Conservation (phyloP, 2,888 invertebrate genomes). For the Hyposoter didymator region DNA sequence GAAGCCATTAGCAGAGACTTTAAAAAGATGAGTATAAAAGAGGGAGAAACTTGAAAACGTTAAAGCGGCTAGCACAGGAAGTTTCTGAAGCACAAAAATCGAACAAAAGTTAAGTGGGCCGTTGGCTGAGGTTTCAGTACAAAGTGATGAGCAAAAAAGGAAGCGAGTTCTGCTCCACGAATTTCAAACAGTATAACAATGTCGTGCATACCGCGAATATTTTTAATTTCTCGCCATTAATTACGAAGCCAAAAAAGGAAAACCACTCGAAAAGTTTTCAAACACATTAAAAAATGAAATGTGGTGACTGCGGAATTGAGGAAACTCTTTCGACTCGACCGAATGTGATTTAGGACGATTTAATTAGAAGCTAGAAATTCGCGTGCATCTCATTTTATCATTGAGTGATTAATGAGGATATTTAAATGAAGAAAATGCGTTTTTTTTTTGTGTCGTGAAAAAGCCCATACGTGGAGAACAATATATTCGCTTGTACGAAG, state of each 20-base stretch:
- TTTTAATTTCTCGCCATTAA: no score
- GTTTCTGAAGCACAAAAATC: slow-evolving; percentile 54
- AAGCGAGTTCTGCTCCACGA: slow-evolving; percentile 12
- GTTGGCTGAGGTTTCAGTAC: slow-evolving; percentile 21
- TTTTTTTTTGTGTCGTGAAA: not conserved
- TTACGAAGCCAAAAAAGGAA: no score
- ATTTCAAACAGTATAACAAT: slow-evolving; percentile 37
- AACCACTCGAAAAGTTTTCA: no score
- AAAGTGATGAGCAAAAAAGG: slow-evolving; percentile 7
- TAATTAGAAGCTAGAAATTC: no score
- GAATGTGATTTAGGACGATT: no score
- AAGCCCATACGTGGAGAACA: not conserved
- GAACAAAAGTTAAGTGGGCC: slow-evolving; percentile 61
- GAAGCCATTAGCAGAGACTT: slow-evolving; percentile 58
- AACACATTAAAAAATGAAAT: no score
- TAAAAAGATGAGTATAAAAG: slow-evolving; percentile 41
- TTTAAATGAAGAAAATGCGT: not conserved
- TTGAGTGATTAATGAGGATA: not conserved
- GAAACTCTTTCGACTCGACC: no score
- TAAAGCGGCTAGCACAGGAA: not conserved
- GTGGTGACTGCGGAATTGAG: no score
- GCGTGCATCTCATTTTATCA: not conserved
- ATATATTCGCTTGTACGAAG: slow-evolving; percentile 41
- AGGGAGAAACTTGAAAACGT: not conserved
- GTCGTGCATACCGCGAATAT: not conserved